Evolutionary conservation across 2,888 invertebrate species (phyloP), one percentile per base, ranked within the genome.

Genomic region (Dichetophora obliterata): DNA sequence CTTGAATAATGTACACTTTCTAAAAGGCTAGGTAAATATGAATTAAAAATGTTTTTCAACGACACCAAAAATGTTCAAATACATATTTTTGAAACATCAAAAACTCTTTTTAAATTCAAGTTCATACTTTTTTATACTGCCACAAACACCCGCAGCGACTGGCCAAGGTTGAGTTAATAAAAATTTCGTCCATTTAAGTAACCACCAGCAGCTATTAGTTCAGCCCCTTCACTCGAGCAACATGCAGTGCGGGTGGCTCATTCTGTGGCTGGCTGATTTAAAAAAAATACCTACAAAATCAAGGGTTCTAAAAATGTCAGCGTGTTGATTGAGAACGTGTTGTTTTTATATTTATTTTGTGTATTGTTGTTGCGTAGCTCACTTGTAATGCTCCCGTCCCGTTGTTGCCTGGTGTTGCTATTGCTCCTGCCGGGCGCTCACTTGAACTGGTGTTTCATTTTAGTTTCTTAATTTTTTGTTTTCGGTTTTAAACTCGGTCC

Each of bases 241-340:
- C 27, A 16, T 27, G 76, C 78, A 76, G 79, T 79, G 79, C 78
- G 78, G 79, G 79, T 80, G 80, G 80, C 77, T 77, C 74, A 75
- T 78, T 77, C 76, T 27, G 54, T 71, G 78, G 66, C 75, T 63
- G 31, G 61, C 72, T 61, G 61, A 65, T 71, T 31, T 27, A 9
- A 24, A 59, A 65, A 71, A 22, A 77, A 74, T n/a, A n/a, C n/a
- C n/a, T n/a, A n/a, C n/a, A 31, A 31, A 31, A 31, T 31, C 3
- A 65, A 68, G 37, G 50, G 68, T 48, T 68, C 22, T 16, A 24
- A 68, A 48, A 68, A 68, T 19, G 57, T 22, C 22, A 16, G 22
- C 22, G 59, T 34, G 72, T 72, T 72, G 61, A 72, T 61, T 72
- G 72, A 61, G 72, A 72, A 72, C 72, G 72, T 61, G 72, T 72